Evolutionary conservation across 2,797 vertebrate genomes (phyloP), one percentile per base, ranked within the genome.

Genomic region (Betta splendens): DNA sequence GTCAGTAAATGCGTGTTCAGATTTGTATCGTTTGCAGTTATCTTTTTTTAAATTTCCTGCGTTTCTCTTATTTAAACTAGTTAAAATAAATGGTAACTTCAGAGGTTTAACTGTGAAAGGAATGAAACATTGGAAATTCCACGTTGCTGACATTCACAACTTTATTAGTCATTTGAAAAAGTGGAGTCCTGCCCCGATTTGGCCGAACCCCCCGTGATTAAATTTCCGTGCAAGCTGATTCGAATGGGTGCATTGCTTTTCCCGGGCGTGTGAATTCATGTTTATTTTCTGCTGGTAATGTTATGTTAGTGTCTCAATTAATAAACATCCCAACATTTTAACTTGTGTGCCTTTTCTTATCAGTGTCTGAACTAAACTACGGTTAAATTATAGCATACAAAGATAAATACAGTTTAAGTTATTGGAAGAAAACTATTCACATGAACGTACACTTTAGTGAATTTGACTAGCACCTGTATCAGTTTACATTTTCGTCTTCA

Each of bases 231-330:
- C 43, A 55, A 75, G 67, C 64, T 47, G 29, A 61, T 71, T 77
- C 69, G 28, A 81, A 72, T 55, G 62, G 70, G 77, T 69, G 53
- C 67, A 67, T 80, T 68, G 69, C 79, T 82, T 80, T 76, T 79
- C 78, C 77, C 73, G n/a, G 48, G 61, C 79, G 75, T 83, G 82
- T 84, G 75, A 42, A 62, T 58, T 80, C 70, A 71, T 78, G 55
- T 71, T 80, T 78, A 58, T 80, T 64, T 85, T 86, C 42, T 79
- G 68, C 75, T 82, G 72, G 74, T 83, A 72, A 51, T 58, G 54
- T 85, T 89, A 79, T 62, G 79, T 87, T 81, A 35, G 83, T 76
- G 50, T 80, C 66, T 84, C 74, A 75, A 88, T 81, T 28, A 87
- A 85, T 79, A 56, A 18, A 36, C 37, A 53, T 63, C 33, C 33